A percentile compares a stretch with the other conserved stretches of the same genome.
Evolutionary conservation across 2,888 invertebrate genomes (phyloP).

Genomic region (Chrysomela aeneicollis): DNA sequence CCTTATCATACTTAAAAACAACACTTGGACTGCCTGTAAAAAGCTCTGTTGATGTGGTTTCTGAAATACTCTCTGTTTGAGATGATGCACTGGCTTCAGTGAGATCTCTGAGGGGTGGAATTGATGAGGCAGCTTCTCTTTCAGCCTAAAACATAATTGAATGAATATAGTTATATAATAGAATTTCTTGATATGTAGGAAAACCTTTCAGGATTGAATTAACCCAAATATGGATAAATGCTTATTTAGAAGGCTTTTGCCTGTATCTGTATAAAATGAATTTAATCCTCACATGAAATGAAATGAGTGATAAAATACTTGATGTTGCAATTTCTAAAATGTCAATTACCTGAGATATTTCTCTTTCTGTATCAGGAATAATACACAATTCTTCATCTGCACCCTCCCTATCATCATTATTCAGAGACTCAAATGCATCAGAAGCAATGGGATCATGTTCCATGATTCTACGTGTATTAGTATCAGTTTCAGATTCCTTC

Average conservation of each 20-base stretch:
- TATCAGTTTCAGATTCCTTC: slow-evolving; percentile 30
- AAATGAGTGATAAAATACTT: too few relatives aligned
- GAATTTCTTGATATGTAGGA: neutral
- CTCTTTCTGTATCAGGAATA: slow-evolving; percentile 73
- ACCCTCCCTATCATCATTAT: slow-evolving; percentile 60
- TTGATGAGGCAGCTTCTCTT: slow-evolving; percentile 66
- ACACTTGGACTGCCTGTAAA: slow-evolving; percentile 35
- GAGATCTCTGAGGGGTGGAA: slow-evolving; percentile 52
- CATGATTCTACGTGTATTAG: slow-evolving; percentile 21
- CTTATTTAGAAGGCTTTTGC: too few relatives aligned
- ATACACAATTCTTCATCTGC: slow-evolving; percentile 75
- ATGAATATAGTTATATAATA: neutral
- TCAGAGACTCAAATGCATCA: slow-evolving; percentile 45
- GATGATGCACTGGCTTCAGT: slow-evolving; percentile 55
- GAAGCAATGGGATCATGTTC: slow-evolving; percentile 47
- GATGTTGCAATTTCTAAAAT: too few relatives aligned
- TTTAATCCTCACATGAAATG: too few relatives aligned
- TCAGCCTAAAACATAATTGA: slow-evolving; percentile 61
- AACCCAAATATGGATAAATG: too few relatives aligned
- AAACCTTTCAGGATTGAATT: too few relatives aligned
- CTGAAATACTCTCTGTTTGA: slow-evolving; percentile 34
- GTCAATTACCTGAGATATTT: slow-evolving; percentile 65
- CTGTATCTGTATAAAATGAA: too few relatives aligned
- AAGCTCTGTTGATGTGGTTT: slow-evolving; percentile 31
- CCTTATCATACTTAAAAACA: slow-evolving; percentile 48